Evolutionary conservation across 2,888 invertebrate genomes (phyloP), one percentile per base, ranked within the genome.

Genomic region (Cryptocephalus primarius): DNA sequence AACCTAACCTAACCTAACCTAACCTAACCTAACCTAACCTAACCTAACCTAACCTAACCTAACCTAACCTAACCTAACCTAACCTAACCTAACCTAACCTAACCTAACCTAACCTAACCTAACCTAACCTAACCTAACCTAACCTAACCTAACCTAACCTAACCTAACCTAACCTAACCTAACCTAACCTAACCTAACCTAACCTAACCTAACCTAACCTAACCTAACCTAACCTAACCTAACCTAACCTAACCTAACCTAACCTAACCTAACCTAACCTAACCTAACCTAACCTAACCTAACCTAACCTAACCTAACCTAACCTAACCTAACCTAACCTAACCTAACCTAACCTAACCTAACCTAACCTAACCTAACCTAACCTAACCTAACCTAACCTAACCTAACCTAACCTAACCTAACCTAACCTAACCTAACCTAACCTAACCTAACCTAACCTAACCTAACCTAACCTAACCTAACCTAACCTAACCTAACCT

Each of bases 11-110:
- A 48, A 47, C 47, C n/a, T 33, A 47, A 43, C 43, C 49, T 40
- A 46, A 48, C 49, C 53, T 44, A 39, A 49, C 49, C 51, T 46
- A 52, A 49, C 51, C 52, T 47, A 48, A 52, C 46, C 50, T 41
- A 45, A 46, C 52, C 53, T 50, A 50, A 49, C 53, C 54, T 47
- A 51, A 52, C 53, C 53, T 46, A 50, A 52, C 51, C 51, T 45
- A 45, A 50, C 51, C 51, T 47, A 51, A 47, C 51, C 53, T 44
- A 50, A 51, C 54, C 49, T 50, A 52, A 51, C 53, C 42, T 45
- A 45, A 40, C 52, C 45, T 47, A 48, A 45, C 51, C 48, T 48
- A 51, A 50, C 50, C 48, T 44, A 51, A 46, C 52, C 50, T 50
- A 43, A 50, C 50, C 52, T 48, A 50, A 52, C 52, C 52, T 50